Evolutionary conservation across 2,113 vertebrate species (phyloP), one percentile per base, ranked within the genome.

Genomic region (Sinocyclocheilus anshuiensis): DNA sequence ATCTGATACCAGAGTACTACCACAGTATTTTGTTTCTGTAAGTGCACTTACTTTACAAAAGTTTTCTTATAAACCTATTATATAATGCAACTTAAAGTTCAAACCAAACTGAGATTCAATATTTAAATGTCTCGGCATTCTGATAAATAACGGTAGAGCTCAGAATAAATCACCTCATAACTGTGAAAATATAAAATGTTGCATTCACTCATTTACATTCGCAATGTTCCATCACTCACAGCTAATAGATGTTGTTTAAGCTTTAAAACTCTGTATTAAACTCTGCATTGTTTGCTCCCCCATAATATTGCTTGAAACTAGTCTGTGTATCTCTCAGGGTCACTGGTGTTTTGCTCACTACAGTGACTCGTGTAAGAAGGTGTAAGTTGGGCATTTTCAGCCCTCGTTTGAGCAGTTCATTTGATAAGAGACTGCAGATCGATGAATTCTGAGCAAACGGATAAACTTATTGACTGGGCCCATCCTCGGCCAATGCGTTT

Each of bases 11-110:
- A 45, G 6, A 1, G 6, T 8, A 45, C 0, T 45, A 6, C 1
- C 42, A 65, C 79, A 86, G 79, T 79, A 82, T 6, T 33, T 33
- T 33, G 29, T 86, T 72, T 77, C 33, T 61, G 6, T 15, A 33
- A 20, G 72, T 45, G 12, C 63, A 26, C 24, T 26, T 36, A 36
- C 36, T 36, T 36, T 36, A 36, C 36, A 36, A 36, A 65, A 65
- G 63, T 67, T 67, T 29, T 15, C 24, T 65, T 65, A 13, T 4
- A 65, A 67, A 67, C 63, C 12, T 11, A 77, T 55, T 1, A 11
- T 33, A 8, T 53, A 55, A 18, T 79, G 29, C 2, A 61, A 39
- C 69, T 72, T 22, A 20, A 72, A 72, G 16, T 20, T 72, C 18
- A 53, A 26, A 15, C 48, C 50, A 50, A 29, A 11, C 75, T 15